Base-by-base conservation (phyloP, 2,888 invertebrate species). In the Theodoxus fluviatilis region DNA sequence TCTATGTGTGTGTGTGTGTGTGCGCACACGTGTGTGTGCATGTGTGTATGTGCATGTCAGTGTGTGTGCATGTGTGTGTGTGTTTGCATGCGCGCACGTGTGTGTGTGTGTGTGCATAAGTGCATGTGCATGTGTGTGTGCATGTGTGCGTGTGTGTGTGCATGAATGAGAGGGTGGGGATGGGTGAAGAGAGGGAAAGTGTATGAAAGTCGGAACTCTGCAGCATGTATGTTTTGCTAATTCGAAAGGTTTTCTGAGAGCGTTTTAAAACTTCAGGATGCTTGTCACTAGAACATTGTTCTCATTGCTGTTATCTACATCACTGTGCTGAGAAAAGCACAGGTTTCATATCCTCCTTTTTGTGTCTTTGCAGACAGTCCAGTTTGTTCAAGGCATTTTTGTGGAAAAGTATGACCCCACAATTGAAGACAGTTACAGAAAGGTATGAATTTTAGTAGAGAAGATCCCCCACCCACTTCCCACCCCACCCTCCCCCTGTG, bases 341-440 rank as follows among this genome's bases (percentile, higher is more conserved):
- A 25, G 9, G 1, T 3, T 22, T 38, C n/a, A 12, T 3, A 33
- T 22, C 3, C 31, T 38, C 37, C 43, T 1, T 49, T 67, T 35
- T 57, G 33, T 73, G 40, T 71, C 70, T 68, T 84, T 88, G 71
- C 84, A 89, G 88, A 96, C 96, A 84, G 96, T 96, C 84, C 96
- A 96, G 89, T 96, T 96, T 89, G 96, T 96, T 80, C 97, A 98
- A 91, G 98, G 98, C 85, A 98, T 99, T 88, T 99, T 99, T 90
- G 98, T 99, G 83, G 99, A 99, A 90, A 99, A 99, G 91, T 99
- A 90, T 84, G 99, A 99, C 90, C 99, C 99, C 77, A 99, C 99
- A 84, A 99, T 99, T 87, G 99, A 99, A 90, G 99, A 99, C 91
- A 96, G 96, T 90, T 99, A 99, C 90, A 92, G 99, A 88, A 99